Percentiles rank a stretch among this genome's conserved stretches.
These are phyloP conservation scores for Hemibagrus wyckioides DNA, from an alignment of 2,113 vertebrate species.

Conservation along the genomic window DNA sequence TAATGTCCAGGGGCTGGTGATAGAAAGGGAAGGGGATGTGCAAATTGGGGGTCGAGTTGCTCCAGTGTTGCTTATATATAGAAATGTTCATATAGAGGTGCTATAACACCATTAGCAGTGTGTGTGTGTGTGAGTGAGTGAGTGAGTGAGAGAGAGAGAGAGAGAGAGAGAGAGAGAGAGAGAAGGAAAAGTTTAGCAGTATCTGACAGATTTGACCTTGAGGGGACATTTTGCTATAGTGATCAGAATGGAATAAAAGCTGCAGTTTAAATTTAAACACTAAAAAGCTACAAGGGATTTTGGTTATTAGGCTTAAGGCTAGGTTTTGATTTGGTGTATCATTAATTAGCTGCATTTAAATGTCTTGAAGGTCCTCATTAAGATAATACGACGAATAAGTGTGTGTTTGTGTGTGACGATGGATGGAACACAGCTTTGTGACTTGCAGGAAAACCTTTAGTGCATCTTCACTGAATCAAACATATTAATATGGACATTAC, in stretches of 20 bases:
- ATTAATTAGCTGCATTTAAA: background rate
- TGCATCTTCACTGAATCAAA: constrained; percentile 34
- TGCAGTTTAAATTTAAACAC: background rate
- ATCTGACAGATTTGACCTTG: background rate
- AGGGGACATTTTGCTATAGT: background rate
- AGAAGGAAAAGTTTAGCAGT: background rate
- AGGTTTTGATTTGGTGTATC: background rate
- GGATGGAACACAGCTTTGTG: constrained; percentile 41
- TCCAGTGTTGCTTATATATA: background rate
- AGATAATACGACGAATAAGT: background rate
- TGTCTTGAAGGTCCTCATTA: background rate
- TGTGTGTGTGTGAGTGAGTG: background rate
- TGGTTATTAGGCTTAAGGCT: background rate
- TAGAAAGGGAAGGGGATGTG: background rate
- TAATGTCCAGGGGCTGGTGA: background rate
- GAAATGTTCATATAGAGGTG: constrained; percentile 1
- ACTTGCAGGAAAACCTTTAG: constrained; percentile 48
- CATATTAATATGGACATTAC: constrained; percentile 46
- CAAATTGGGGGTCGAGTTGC: no score
- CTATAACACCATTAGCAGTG: background rate
- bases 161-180: background rate
- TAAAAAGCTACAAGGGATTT: background rate
- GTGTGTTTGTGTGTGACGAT: background rate
- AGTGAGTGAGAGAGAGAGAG: background rate
- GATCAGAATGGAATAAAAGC: background rate